These are phyloP conservation scores for Cataglyphis altisquamis DNA, from an alignment of 2,888 invertebrate species.

Conservation along the genomic window DNA sequence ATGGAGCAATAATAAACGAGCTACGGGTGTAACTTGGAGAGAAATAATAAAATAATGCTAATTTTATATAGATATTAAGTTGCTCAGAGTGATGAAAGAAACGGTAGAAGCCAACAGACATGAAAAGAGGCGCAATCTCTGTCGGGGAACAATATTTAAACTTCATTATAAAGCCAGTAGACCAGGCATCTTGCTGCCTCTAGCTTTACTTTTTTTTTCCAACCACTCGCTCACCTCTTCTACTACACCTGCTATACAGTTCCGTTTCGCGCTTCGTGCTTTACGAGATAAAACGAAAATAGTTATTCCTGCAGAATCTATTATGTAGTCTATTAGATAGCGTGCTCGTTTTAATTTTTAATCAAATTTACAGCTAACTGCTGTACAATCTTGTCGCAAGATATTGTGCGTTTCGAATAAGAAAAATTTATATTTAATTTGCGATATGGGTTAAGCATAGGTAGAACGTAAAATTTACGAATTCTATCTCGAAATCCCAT, in stretches of 20 bases:
- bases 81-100: conserved; percentile 53
- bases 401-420: background rate
- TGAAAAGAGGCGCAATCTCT: conserved; percentile 55
- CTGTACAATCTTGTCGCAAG: background rate
- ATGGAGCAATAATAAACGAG: conserved; percentile 50
- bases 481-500: conserved; percentile 10
- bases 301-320: conserved; percentile 47
- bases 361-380: background rate
- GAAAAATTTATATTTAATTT: conserved; percentile 7
- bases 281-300: conserved; percentile 47
- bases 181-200: conserved; percentile 40
- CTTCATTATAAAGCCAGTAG: conserved; percentile 69
- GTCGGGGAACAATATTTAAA: conserved; percentile 72
- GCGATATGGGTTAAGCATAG: conserved; percentile 13
- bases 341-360: background rate
- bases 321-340: conserved; percentile 25
- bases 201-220: conserved; percentile 62
- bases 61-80: conserved; percentile 53
- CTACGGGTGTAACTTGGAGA: conserved; percentile 36
- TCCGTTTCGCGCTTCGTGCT: conserved; percentile 19
- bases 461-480: conserved; percentile 15
- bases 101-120: conserved; percentile 50
- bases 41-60: conserved; percentile 53
- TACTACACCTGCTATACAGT: conserved; percentile 27
- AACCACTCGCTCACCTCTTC: conserved; percentile 50